These are phyloP conservation scores for Rhizomys pruinosus DNA, from an alignment of 2,113 vertebrate genomes.

Conservation along the genomic window DNA sequence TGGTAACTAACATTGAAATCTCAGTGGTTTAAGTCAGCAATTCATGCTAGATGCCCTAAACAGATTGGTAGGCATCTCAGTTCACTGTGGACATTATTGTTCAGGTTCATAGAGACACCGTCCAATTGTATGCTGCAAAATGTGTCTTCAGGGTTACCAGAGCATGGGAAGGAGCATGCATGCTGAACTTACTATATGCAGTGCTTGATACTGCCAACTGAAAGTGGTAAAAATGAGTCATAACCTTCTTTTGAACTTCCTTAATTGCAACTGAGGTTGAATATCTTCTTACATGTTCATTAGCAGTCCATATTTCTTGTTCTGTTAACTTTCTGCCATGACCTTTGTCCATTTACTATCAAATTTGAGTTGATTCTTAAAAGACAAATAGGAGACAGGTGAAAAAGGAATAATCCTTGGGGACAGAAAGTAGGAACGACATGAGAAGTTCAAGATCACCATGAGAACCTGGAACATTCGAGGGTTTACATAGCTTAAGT, in stretches of 20 bases:
- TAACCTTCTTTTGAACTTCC: constrained; percentile 7
- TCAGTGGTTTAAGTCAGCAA: background rate
- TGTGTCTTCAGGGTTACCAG: background rate
- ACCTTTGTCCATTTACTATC: background rate
- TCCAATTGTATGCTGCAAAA: background rate
- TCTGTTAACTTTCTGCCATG: background rate
- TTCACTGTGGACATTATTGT: background rate
- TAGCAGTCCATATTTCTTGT: background rate
- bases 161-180: background rate
- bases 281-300: background rate
- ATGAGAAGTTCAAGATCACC: background rate
- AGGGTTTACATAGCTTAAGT: background rate
- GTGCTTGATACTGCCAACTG: background rate
- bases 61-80: background rate
- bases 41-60: background rate
- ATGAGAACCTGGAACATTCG: background rate
- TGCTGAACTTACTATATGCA: background rate
- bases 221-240: background rate
- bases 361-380: constrained; percentile 12
- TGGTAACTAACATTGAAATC: background rate
- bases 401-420: background rate
- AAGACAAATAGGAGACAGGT: background rate
- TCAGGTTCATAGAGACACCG: background rate
- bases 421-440: background rate
- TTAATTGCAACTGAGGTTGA: constrained; percentile 12